Percentiles rank a stretch among this genome's conserved stretches.
phyloP scores from a whole-genome alignment of 1,140 invertebrate genomes.

The Cepaea nemoralis region DNA sequence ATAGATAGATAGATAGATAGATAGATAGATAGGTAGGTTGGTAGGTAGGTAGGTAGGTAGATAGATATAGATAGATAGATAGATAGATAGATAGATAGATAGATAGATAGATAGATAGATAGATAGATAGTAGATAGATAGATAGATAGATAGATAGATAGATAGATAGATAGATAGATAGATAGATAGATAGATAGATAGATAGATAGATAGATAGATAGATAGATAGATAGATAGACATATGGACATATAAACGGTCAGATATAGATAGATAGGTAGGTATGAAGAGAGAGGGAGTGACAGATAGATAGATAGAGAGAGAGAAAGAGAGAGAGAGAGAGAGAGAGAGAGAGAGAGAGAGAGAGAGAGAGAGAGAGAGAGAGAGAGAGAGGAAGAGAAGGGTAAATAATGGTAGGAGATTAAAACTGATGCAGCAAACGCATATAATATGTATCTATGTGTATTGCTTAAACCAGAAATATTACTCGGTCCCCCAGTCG shows the following conservation, averaged over 20 bases:
- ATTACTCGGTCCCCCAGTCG: no score
- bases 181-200: neutral
- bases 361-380: neutral
- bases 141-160: neutral
- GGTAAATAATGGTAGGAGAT: neutral
- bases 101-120: neutral
- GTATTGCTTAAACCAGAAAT: no score
- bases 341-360: neutral
- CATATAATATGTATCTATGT: no score
- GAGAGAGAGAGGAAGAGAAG: neutral
- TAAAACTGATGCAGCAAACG: neutral
- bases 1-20: constrained; percentile 10
- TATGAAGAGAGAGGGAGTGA: neutral
- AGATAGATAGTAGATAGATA: no score
- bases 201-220: neutral
- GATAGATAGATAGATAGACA: neutral
- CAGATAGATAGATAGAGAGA: neutral
- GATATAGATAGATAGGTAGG: neutral
- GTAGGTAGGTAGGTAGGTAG: no score
- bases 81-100: neutral
- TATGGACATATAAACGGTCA: neutral
- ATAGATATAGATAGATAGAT: no score
- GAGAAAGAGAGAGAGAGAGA: neutral
- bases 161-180: neutral
- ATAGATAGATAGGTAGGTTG: no score